A percentile compares a stretch with the other conserved stretches of the same genome.
phyloP scores from a whole-genome alignment of 2,797 vertebrate genomes.

The Mus spretus region DNA sequence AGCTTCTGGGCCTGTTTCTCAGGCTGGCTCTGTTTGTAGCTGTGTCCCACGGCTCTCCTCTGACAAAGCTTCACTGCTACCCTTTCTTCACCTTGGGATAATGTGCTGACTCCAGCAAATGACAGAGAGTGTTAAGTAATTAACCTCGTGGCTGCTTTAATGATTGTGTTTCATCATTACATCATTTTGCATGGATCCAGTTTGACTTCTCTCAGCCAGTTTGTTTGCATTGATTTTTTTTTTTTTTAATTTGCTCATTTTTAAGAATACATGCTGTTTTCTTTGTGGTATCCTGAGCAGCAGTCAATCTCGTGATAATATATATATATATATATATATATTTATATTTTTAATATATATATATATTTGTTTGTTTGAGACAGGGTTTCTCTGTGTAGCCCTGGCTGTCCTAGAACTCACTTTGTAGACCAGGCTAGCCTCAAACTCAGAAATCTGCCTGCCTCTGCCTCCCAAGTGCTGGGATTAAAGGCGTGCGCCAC shows the following conservation, averaged over 20 bases:
- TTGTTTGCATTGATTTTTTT: constrained; percentile 68
- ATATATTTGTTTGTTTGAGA: too few species aligned
- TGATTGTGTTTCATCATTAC: constrained; percentile 31
- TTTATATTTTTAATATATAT: too few species aligned
- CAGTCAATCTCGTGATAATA: constrained; percentile 55
- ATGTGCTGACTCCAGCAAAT: constrained; percentile 60
- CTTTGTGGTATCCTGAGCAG: constrained; percentile 10
- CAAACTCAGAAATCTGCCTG: too few species aligned
- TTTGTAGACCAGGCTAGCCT: too few species aligned
- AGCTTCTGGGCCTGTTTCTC: constrained; percentile 8
- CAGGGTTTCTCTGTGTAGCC: too few species aligned
- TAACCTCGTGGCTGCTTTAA: constrained; percentile 58
- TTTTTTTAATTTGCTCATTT: constrained; percentile 48
- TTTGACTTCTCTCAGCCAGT: constrained; percentile 61
- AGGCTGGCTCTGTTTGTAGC: constrained; percentile 38
- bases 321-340: too few species aligned
- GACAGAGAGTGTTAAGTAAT: constrained; percentile 60
- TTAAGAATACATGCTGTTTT: constrained; percentile 53
- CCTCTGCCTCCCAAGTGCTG: too few species aligned
- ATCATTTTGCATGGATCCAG: constrained; percentile 45
- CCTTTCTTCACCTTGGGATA: constrained; percentile 67
- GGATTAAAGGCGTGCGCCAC: too few species aligned
- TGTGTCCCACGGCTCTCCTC: constrained; percentile 64
- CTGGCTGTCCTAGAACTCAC: too few species aligned
- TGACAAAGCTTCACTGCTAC: constrained; percentile 31